phyloP scores from a whole-genome alignment of 1,140 invertebrate genomes.

The Aphidius gifuensis region DNA sequence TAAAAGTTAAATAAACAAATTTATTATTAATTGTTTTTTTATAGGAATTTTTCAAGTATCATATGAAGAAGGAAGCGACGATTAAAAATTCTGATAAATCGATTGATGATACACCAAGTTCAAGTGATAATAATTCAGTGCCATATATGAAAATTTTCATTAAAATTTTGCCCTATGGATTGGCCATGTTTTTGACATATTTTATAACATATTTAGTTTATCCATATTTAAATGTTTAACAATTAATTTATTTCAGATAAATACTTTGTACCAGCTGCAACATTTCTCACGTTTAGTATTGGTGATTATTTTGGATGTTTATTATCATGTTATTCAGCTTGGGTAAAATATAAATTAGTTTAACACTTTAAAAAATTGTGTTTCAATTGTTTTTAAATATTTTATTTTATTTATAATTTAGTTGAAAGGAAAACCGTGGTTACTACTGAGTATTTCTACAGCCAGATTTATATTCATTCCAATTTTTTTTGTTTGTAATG shows the following conservation, averaged over 20 bases:
- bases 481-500: constrained; percentile 83
- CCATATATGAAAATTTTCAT: constrained; percentile 60
- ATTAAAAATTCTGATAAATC: constrained; percentile 38
- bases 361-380: background rate
- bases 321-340: constrained; percentile 66
- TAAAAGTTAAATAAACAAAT: background rate
- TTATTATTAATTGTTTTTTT: constrained; percentile 23
- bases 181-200: constrained; percentile 74
- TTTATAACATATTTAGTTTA: constrained; percentile 78
- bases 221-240: constrained; percentile 40
- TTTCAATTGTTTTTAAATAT: background rate
- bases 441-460: constrained; percentile 64
- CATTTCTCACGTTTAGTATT: constrained; percentile 85
- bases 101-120: constrained; percentile 43
- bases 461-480: constrained; percentile 75
- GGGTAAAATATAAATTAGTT: constrained; percentile 56
- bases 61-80: constrained; percentile 53
- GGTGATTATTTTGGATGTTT: constrained; percentile 84
- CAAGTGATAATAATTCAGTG: constrained; percentile 26
- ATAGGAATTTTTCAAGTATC: constrained; percentile 69
- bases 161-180: constrained; percentile 72
- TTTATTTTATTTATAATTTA: constrained; percentile 49
- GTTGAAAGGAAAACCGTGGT: constrained; percentile 64
- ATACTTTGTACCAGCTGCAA: constrained; percentile 86
- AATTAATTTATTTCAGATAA: constrained; percentile 63